A percentile compares a stretch with the other conserved stretches of the same genome.
These are phyloP conservation scores for Willisornis vidua DNA, from an alignment of 2,113 vertebrate species.

Conservation along the genomic window DNA sequence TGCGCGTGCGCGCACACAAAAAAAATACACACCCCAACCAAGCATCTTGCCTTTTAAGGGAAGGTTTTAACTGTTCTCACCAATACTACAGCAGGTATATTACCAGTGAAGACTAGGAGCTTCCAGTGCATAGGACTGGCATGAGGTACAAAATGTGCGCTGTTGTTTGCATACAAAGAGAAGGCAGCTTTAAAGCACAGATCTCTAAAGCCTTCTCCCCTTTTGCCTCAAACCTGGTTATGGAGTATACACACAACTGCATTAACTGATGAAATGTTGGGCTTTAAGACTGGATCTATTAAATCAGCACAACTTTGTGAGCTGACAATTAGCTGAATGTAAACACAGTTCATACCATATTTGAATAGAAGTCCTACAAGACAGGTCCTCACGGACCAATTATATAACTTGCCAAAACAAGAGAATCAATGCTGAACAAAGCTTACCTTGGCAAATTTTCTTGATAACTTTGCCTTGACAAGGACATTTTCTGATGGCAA, in stretches of 20 bases:
- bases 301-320: background rate
- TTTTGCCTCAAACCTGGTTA: background rate
- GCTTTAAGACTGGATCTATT: background rate
- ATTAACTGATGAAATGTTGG: background rate
- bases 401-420: background rate
- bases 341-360: background rate
- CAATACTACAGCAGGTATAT: background rate
- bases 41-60: background rate
- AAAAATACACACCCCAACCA: background rate
- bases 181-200: background rate
- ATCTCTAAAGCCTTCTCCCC: background rate
- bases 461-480: constrained; percentile 30
- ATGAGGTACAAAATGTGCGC: background rate
- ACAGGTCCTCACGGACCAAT: background rate
- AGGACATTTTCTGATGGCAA: constrained; percentile 44
- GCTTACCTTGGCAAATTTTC: constrained; percentile 33
- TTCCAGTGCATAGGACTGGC: background rate
- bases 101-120: background rate
- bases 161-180: background rate
- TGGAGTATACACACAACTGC: background rate
- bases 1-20: background rate
- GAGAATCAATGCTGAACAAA: background rate
- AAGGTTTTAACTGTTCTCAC: background rate
- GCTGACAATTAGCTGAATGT: background rate
- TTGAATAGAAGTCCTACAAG: background rate